Evolutionary conservation across 2,888 invertebrate genomes (phyloP).

Genomic region (Dynastes hyllus): DNA sequence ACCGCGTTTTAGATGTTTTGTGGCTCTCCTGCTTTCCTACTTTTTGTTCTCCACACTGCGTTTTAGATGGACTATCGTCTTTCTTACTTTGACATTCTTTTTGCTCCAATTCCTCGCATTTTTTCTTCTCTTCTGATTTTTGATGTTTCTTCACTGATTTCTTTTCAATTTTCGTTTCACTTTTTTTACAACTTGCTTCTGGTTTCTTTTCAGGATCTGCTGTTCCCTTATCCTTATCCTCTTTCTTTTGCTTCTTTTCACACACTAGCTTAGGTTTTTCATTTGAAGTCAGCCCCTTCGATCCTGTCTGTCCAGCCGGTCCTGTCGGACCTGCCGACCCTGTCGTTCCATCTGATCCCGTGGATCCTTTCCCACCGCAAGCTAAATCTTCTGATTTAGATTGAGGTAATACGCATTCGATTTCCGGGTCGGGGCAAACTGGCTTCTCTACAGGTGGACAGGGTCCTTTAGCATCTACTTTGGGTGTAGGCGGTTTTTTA

Average conservation of each 20-base stretch:
- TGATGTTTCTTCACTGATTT: background rate
- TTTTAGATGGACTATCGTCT: conserved; percentile 10
- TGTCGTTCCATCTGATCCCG: background rate
- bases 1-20: background rate
- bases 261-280: conserved; percentile 36
- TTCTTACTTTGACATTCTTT: background rate
- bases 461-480: conserved; percentile 1
- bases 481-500: background rate
- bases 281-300: conserved; percentile 10
- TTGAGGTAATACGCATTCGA: conserved; percentile 24
- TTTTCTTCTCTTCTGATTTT: background rate
- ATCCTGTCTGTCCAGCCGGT: too few species aligned
- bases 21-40: conserved; percentile 12
- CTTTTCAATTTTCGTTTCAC: background rate
- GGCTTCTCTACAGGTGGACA: conserved; percentile 31
- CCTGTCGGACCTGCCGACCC: too few species aligned
- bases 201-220: too few species aligned
- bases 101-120: conserved; percentile 8
- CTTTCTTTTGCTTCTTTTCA: conserved; percentile 35
- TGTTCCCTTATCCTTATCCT: conserved; percentile 25
- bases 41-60: background rate
- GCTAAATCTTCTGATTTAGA: background rate
- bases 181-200: background rate
- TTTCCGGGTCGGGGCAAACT: conserved; percentile 28
- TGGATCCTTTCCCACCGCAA: background rate